Evolutionary conservation across 1,140 invertebrate species (phyloP), one percentile per base, ranked within the genome.

Genomic region (Potamilus streckersoni): DNA sequence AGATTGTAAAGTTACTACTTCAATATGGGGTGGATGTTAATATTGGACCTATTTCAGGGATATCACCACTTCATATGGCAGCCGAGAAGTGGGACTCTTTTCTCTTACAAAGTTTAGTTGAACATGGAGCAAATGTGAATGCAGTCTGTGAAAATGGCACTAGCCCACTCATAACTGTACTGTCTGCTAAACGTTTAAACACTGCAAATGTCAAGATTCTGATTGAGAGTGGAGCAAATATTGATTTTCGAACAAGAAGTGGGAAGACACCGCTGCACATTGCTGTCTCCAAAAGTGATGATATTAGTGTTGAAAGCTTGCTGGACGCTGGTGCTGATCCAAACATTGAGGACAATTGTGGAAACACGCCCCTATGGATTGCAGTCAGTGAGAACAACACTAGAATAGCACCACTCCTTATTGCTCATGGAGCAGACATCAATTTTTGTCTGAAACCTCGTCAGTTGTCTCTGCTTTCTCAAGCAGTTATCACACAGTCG

Each of bases 91-190:
- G 76, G 69, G 74, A 70, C 38, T 55, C 79, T 67, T 70, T 65
- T 27, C 49, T 83, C n/a, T 64, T 73, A 11, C 63, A 79, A 55
- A 65, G 79, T 56, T 71, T 85, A 17, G 59, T 83, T 8, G 71
- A 72, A n/a, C 72, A 74, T 61, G 82, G 84, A 49, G 84, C 80
- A n/a, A 64, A 85, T 31, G 84, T 85, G 17, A 85, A 83, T 72
- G 74, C 71, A 31, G 68, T 78, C 23, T 78, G 69, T 55, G 58
- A 19, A 17, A 76, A 82, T 59, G 71, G 65, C 14, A 76, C 63
- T 49, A 82, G 73, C 63, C 82, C 82, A 3, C 65, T 85, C 20
- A 75, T 83, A 55, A 78, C 76, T 23, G 79, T 78, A 60, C 66
- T 85, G 12, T 80, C 71, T 68, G 57, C 64, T 19, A 69, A 79